Conservation (phyloP, 2,113 vertebrate species). For the Misgurnus anguillicaudatus region DNA sequence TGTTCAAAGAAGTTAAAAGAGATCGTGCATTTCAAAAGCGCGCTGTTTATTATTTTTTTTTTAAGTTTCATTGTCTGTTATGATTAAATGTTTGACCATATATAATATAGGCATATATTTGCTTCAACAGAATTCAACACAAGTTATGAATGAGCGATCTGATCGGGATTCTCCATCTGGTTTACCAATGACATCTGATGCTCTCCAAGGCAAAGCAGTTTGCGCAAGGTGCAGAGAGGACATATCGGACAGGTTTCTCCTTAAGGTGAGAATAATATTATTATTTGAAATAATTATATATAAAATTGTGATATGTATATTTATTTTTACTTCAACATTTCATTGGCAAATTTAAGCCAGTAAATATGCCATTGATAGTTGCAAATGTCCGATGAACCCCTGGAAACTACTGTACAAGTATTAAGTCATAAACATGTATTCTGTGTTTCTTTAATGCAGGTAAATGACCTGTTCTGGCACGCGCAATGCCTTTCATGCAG, state of each 20-base stretch:
- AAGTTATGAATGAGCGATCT: slow-evolving; percentile 81
- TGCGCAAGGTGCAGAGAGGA: slow-evolving; percentile 89
- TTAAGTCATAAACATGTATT: background rate
- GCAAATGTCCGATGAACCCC: background rate
- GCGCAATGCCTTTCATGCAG: slow-evolving; percentile 94
- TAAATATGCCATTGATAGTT: too few species aligned
- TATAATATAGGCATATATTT: background rate
- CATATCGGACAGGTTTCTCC: slow-evolving; percentile 92
- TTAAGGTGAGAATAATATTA: slow-evolving; percentile 81
- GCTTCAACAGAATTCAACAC: slow-evolving; percentile 74
- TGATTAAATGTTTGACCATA: background rate
- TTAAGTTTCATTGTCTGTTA: too few species aligned
- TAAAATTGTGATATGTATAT: too few species aligned
- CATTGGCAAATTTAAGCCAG: background rate
- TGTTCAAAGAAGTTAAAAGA: too few species aligned
- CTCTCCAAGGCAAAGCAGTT: slow-evolving; percentile 78
- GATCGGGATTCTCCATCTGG: slow-evolving; percentile 77
- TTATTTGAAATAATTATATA: background rate
- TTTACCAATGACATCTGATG: slow-evolving; percentile 84
- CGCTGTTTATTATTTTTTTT: too few species aligned
- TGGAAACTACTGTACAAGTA: background rate
- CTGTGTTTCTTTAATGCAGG: slow-evolving; percentile 70
- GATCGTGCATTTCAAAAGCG: background rate
- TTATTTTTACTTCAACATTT: background rate
- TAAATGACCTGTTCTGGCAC: slow-evolving; percentile 96